A percentile compares a stretch with the other conserved stretches of the same genome.
These are phyloP conservation scores for Scaptomyza montana DNA, from an alignment of 1,140 invertebrate genomes.

Conservation along the genomic window DNA sequence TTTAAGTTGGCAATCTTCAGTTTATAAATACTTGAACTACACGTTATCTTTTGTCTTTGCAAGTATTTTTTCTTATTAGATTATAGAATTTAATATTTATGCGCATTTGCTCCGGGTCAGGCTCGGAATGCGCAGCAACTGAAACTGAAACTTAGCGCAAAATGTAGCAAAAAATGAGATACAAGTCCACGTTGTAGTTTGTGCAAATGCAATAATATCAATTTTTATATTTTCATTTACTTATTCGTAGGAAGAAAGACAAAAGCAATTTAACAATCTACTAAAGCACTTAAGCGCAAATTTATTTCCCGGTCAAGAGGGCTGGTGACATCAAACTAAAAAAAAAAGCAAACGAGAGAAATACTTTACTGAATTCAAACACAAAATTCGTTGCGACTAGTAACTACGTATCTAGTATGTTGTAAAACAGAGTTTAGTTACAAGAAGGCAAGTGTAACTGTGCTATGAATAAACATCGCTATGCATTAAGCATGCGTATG, in stretches of 20 bases:
- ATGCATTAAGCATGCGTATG: constrained; percentile 26
- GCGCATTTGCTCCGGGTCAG: constrained; percentile 17
- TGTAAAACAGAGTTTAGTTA: constrained; percentile 19
- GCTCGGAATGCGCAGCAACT: constrained; percentile 25
- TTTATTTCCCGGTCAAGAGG: constrained; percentile 46
- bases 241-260: constrained; percentile 60
- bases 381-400: constrained; percentile 8
- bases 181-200: constrained; percentile 57
- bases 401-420: constrained; percentile 2
- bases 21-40: neutral
- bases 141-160: constrained; percentile 54
- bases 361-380: constrained; percentile 25
- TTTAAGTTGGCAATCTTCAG: neutral
- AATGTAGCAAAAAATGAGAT: constrained; percentile 60
- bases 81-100: constrained; percentile 42
- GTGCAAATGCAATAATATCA: constrained; percentile 77
- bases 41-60: constrained; percentile 13
- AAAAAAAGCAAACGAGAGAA: constrained; percentile 22
- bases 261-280: constrained; percentile 83
- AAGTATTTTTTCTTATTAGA: constrained; percentile 44
- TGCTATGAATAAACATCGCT: constrained; percentile 72
- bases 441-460: constrained; percentile 15
- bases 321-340: neutral
- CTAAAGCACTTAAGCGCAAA: constrained; percentile 77
- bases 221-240: constrained; percentile 77